A percentile compares a stretch with the other conserved stretches of the same genome.
Conservation (phyloP, 2,113 vertebrate species). For the Tetraodon nigroviridis region DNA sequence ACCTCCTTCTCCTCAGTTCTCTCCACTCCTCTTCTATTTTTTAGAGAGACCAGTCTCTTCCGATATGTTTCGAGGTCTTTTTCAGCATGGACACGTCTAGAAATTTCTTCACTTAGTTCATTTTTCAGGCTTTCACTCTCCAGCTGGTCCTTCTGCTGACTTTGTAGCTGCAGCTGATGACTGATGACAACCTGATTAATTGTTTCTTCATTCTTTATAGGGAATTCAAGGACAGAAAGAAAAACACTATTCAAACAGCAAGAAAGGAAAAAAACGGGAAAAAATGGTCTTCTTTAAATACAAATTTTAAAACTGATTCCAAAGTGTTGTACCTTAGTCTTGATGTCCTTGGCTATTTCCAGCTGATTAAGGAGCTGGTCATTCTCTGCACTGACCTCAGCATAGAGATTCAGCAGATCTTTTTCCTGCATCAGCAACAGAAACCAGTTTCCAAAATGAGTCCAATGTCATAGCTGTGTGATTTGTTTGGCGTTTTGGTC, state of each 20-base stretch:
- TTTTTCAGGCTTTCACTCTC: slow-evolving; percentile 74
- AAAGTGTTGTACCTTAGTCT: slow-evolving; percentile 71
- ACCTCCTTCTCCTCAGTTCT: slow-evolving; percentile 90
- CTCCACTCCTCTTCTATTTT: slow-evolving; percentile 84
- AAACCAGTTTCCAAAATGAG: not conserved
- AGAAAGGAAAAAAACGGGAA: not conserved
- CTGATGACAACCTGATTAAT: slow-evolving; percentile 60
- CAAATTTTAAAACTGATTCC: not conserved
- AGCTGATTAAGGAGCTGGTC: slow-evolving; percentile 80
- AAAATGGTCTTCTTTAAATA: not conserved
- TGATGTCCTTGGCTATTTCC: slow-evolving; percentile 78
- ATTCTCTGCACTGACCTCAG: slow-evolving; percentile 78
- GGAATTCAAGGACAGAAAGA: slow-evolving; percentile 2
- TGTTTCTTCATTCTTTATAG: slow-evolving; percentile 80
- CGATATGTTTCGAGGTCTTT: slow-evolving; percentile 78
- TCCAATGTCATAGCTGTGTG: too few relatives aligned
- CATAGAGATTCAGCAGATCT: slow-evolving; percentile 75
- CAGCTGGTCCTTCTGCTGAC: slow-evolving; percentile 38
- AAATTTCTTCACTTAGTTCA: slow-evolving; percentile 78
- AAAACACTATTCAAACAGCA: not conserved
- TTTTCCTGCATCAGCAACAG: slow-evolving; percentile 75
- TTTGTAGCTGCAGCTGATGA: slow-evolving; percentile 72
- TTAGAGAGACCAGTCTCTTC: slow-evolving; percentile 78
- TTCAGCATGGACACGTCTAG: slow-evolving; percentile 76
- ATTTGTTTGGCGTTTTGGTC: too few relatives aligned